Evolutionary conservation across 2,888 invertebrate species (phyloP), one percentile per base, ranked within the genome.

Genomic region (Notodonta ziczac): DNA sequence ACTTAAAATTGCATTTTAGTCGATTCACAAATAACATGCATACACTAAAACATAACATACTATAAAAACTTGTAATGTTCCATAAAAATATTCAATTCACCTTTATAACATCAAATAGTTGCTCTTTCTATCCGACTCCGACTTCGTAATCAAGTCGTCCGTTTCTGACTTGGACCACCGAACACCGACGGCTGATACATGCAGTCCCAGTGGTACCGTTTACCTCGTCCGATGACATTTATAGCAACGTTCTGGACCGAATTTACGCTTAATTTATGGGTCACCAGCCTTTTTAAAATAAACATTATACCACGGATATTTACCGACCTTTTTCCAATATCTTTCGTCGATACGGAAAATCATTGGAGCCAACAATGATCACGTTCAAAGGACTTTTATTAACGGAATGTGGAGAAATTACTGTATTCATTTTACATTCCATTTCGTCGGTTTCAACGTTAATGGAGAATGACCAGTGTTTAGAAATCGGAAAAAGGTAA

Each of bases 171-270:
- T 72, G 61, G 0, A n/a, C 71, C 61, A 48, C 12, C 50, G 7
- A 39, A 62, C 60, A 69, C 60, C 78, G 76, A 75, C 83, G 82
- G 81, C 82, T 84, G 84, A 84, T 80, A 82, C 81, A 72, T 75
- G 64, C 66, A 74, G 76, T 78, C 86, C 86, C 86, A 63, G 76
- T 74, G 82, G 86, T 72, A 77, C 77, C 81, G 85, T 87, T 84
- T 79, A 77, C 83, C 78, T 72, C 73, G 74, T 74, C 76, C 80
- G 84, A 83, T 83, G 87, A 86, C 87, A 81, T 86, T 86, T 86
- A 87, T 84, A 75, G 84, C 78, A 67, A 63, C 65, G 63, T 69
- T 72, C 76, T 78, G 78, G 71, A 74, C 78, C 73, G 78, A 74
- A 72, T 74, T 81, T 83, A 81, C 85, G 81, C 73, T 72, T 82